phyloP scores from a whole-genome alignment of 2,797 vertebrate species.

The Gila robusta region DNA sequence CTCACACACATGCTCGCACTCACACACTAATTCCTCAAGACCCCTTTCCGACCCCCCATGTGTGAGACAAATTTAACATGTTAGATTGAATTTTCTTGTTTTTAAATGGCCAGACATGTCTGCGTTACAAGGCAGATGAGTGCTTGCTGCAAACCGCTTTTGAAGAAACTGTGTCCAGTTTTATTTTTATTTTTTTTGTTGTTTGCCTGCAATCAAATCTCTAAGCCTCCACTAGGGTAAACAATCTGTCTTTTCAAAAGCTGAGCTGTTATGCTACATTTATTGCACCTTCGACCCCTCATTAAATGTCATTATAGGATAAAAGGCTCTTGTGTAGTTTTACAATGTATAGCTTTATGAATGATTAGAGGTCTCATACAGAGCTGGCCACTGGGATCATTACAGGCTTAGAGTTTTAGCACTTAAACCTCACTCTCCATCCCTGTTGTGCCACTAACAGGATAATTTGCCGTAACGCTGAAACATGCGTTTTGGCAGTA shows the following conservation, averaged over 20 bases:
- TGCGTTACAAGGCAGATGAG: slow-evolving; percentile 27
- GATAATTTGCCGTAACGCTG: slow-evolving; percentile 89
- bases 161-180: slow-evolving; percentile 8
- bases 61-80: slow-evolving; percentile 66
- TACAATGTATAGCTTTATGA: slow-evolving; percentile 38
- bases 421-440: slow-evolving; percentile 75
- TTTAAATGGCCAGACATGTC: slow-evolving; percentile 60
- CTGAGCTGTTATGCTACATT: slow-evolving; percentile 30
- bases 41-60: slow-evolving; percentile 39
- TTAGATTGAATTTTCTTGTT: slow-evolving; percentile 64
- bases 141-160: slow-evolving; percentile 18
- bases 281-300: neutral
- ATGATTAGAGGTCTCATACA: slow-evolving; percentile 68
- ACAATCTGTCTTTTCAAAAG: slow-evolving; percentile 22
- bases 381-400: slow-evolving; percentile 74
- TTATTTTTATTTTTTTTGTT: neutral
- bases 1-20: slow-evolving; percentile 65
- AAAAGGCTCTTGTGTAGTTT: slow-evolving; percentile 40
- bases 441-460: slow-evolving; percentile 86
- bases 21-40: slow-evolving; percentile 34
- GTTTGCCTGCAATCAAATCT: slow-evolving; percentile 2
- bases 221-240: slow-evolving; percentile 1
- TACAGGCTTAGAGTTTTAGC: slow-evolving; percentile 75
- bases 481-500: slow-evolving; percentile 85
- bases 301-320: slow-evolving; percentile 37